phyloP scores from a whole-genome alignment of 2,888 invertebrate species.

The Ophraella communa region DNA sequence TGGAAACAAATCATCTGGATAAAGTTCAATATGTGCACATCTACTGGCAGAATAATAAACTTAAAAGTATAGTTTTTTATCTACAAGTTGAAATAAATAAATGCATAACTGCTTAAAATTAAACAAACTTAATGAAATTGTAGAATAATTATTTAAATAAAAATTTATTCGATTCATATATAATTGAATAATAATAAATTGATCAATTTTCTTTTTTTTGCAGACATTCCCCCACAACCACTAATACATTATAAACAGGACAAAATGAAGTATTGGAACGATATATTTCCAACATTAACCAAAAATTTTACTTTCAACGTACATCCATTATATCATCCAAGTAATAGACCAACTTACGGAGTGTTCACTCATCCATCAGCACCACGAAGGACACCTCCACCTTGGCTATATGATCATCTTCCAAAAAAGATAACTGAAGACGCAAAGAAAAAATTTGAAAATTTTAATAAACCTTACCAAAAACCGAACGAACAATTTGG shows the following conservation, averaged over 20 bases:
- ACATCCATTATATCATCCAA: constrained; percentile 34
- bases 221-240: constrained; percentile 79
- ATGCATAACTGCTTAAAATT: too few species aligned
- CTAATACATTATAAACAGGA: constrained; percentile 78
- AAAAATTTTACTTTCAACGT: constrained; percentile 45
- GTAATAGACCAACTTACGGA: constrained; percentile 42
- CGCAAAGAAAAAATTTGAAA: constrained; percentile 38
- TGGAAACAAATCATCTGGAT: too few species aligned
- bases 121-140: too few species aligned
- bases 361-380: not conserved
- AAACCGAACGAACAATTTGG: constrained; percentile 1
- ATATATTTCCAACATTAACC: constrained; percentile 77
- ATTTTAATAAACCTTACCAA: constrained; percentile 38
- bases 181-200: too few species aligned
- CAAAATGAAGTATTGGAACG: constrained; percentile 85
- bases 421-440: constrained; percentile 22
- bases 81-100: too few species aligned
- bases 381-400: constrained; percentile 28
- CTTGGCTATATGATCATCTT: constrained; percentile 34
- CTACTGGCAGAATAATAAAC: too few species aligned
- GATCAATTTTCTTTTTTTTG: constrained; percentile 43
- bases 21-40: too few species aligned
- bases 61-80: too few species aligned
- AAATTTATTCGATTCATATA: too few species aligned
- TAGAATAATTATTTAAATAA: too few species aligned